These are phyloP conservation scores for Brachionichthys hirsutus DNA, from an alignment of 2,113 vertebrate species.

Conservation along the genomic window DNA sequence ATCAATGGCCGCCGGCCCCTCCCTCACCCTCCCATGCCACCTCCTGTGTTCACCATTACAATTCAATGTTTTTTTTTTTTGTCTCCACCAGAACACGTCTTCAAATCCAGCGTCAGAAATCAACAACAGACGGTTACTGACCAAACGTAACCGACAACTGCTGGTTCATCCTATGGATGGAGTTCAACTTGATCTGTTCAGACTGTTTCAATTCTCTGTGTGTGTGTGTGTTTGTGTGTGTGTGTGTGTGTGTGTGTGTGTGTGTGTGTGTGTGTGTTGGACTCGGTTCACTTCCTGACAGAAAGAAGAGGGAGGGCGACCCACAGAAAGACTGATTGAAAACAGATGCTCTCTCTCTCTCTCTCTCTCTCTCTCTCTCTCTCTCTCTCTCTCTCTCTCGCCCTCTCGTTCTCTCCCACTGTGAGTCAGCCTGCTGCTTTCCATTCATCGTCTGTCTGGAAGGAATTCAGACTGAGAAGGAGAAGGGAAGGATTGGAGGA, in stretches of 20 bases:
- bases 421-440: slow-evolving; percentile 41
- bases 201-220: too few species aligned
- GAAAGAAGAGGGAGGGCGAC: background rate
- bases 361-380: slow-evolving; percentile 23
- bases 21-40: too few species aligned
- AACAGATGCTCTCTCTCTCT: slow-evolving; percentile 43
- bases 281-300: slow-evolving; percentile 33
- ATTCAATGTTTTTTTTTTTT: too few species aligned
- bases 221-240: background rate
- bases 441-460: slow-evolving; percentile 42
- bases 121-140: too few species aligned
- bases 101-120: too few species aligned
- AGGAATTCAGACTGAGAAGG: slow-evolving; percentile 26
- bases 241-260: background rate
- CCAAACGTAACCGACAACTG: too few species aligned
- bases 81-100: too few species aligned
- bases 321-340: slow-evolving; percentile 39
- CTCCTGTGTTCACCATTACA: too few species aligned
- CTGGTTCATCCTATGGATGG: too few species aligned
- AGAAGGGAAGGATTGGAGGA: background rate
- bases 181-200: too few species aligned
- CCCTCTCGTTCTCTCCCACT: slow-evolving; percentile 7
- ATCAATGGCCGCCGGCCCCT: too few species aligned
- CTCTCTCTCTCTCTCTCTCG: slow-evolving; percentile 1
- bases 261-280: slow-evolving; percentile 29